A percentile compares a stretch with the other conserved stretches of the same genome.
These are phyloP conservation scores for Minunthozetes semirufus DNA, from an alignment of 2,888 invertebrate species.

Conservation along the genomic window DNA sequence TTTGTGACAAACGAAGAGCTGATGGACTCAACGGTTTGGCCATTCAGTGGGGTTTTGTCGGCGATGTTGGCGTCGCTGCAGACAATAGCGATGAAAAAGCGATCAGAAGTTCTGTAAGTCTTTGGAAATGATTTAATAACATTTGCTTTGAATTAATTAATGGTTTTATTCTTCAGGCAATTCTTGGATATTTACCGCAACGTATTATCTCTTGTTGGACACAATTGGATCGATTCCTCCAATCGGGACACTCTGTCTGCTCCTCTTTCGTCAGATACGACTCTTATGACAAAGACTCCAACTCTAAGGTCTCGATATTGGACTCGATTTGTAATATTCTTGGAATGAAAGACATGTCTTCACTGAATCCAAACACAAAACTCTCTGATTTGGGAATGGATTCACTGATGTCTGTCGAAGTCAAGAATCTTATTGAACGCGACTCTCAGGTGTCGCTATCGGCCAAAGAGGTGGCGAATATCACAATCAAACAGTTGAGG, in stretches of 20 bases:
- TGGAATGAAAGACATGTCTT: constrained; percentile 76
- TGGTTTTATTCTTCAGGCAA: neutral
- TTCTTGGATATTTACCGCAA: constrained; percentile 80
- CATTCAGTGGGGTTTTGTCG: constrained; percentile 98
- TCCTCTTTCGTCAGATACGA: neutral
- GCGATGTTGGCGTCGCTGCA: constrained; percentile 86
- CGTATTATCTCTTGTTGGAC: constrained; percentile 82
- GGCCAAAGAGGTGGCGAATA: neutral
- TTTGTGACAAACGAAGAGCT: constrained; percentile 74
- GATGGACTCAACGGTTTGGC: constrained; percentile 78
- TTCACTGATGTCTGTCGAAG: constrained; percentile 47
- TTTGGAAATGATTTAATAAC: neutral
- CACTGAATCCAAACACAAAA: constrained; percentile 63
- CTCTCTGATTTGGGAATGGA: constrained; percentile 54
- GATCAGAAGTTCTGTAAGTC: constrained; percentile 79
- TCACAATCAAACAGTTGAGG: neutral
- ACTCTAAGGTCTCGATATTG: constrained; percentile 43
- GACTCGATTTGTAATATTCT: constrained; percentile 39
- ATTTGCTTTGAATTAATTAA: neutral
- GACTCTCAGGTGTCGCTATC: neutral
- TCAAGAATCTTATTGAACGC: constrained; percentile 51
- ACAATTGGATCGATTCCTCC: constrained; percentile 80
- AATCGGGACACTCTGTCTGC: constrained; percentile 66
- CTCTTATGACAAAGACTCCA: constrained; percentile 39
- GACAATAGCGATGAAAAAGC: constrained; percentile 57